Conservation (phyloP, 2,888 invertebrate genomes). For the Cenopis cana region DNA sequence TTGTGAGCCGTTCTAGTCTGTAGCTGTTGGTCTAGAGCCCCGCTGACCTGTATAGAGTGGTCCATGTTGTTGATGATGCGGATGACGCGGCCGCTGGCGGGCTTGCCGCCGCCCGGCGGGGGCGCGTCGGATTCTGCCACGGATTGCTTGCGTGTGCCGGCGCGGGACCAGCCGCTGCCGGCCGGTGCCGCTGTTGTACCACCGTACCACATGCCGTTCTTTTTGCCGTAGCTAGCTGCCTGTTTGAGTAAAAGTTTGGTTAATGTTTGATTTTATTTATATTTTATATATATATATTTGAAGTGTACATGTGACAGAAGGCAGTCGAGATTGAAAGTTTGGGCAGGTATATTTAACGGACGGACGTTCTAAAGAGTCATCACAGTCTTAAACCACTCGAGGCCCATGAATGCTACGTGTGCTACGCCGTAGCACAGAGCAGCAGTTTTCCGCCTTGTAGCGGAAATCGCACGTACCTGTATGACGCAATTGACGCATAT, state of each 20-base stretch:
- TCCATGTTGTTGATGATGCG: constrained; percentile 97
- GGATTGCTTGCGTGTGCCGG: constrained; percentile 92
- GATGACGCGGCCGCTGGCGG: constrained; percentile 94
- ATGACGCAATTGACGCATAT: too few relatives aligned
- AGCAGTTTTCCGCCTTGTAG: too few relatives aligned
- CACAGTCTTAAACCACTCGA: too few relatives aligned
- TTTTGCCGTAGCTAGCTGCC: constrained; percentile 96
- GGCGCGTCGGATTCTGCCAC: constrained; percentile 93
- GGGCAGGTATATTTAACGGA: too few relatives aligned
- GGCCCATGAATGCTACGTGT: too few relatives aligned
- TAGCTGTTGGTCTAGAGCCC: neutral
- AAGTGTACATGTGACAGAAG: neutral
- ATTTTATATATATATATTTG: neutral
- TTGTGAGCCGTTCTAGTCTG: constrained; percentile 84
- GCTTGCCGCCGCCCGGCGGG: constrained; percentile 89
- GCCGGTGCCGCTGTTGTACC: constrained; percentile 80
- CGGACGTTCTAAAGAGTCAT: neutral
- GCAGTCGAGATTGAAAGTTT: neutral
- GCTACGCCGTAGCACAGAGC: too few relatives aligned
- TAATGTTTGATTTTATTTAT: constrained; percentile 22
- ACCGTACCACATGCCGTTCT: constrained; percentile 94
- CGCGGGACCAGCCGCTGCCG: constrained; percentile 89
- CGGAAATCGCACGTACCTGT: too few relatives aligned
- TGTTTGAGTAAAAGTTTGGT: constrained; percentile 62
- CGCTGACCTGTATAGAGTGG: constrained; percentile 93